Base-by-base conservation (phyloP, 2,888 invertebrate genomes). In the Euproctis similis region DNA sequence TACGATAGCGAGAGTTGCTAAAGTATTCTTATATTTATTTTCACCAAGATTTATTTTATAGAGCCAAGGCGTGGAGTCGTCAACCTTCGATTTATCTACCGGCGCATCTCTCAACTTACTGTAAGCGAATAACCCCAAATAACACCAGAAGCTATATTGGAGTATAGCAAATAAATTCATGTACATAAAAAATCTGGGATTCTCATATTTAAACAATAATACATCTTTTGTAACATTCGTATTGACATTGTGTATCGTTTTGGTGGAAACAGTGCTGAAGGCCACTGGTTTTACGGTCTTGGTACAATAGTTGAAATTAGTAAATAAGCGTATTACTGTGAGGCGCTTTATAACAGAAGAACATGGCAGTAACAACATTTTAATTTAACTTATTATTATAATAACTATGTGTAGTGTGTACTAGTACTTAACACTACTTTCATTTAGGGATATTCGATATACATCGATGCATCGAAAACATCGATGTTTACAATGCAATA, bases 91-190 rank as follows among this genome's bases (percentile, higher is more conserved):
- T 53, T 50, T 63, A 33, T 85, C 84, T 1, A 85, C 74, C 0
- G 92, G 92, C 0, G 88, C 88, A 72, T 92, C 90, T 54, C 78
- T 86, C 18, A 94, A 63, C 1, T 87, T 85, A 5, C 87, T 87
- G 37, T 87, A 90, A 0, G 92, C 84, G 68, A 91, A 90, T 28
- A 88, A 59, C 1, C 92, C 89, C 25, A 94, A 69, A 64, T 93
- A 93, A 0, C 82, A 73, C 93, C 94, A 94, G 69, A 94, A 92
- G 26, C 88, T 74, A 62, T 93, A 92, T 57, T 94, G 94, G 1
- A 88, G 86, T 1, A 92, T 42, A 0, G 90, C 92, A 67, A 94
- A 94, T 11, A 90, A 51, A 53, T 91, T 92, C 47, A 94, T 71
- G 30, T 90, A 76, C 55, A 76, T 88, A 54, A 86, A 93, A 65